These are phyloP conservation scores for Grallaria varia DNA, from an alignment of 2,113 vertebrate species.

Conservation along the genomic window DNA sequence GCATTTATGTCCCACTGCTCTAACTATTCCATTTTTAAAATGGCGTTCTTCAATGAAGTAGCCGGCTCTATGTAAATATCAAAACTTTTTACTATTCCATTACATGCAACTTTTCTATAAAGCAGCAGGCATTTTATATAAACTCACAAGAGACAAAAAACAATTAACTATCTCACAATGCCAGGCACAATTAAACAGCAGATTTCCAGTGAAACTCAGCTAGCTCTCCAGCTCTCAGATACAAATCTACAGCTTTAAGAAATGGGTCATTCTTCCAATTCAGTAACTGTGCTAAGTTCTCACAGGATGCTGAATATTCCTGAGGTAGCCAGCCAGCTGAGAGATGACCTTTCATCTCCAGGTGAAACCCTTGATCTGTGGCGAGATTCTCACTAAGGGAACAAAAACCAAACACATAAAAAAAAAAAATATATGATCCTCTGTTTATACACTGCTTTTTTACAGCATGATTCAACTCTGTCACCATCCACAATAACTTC, in stretches of 20 bases:
- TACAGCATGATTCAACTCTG: not conserved
- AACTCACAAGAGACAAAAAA: not conserved
- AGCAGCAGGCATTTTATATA: not conserved
- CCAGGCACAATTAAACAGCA: not conserved
- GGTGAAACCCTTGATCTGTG: not conserved
- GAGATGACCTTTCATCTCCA: not conserved
- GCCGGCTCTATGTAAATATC: not conserved
- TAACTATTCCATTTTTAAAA: not conserved
- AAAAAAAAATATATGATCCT: not conserved
- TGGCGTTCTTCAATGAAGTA: not conserved
- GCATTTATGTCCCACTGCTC: not conserved
- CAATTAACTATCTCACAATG: not conserved
- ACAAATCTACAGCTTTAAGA: not conserved
- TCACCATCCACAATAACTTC: not conserved
- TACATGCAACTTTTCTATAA: not conserved
- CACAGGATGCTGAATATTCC: not conserved
- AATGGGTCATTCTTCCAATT: not conserved
- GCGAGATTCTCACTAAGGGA: not conserved
- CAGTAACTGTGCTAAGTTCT: not conserved
- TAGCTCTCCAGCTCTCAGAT: not conserved
- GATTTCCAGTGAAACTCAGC: not conserved
- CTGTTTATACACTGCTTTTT: conserved; percentile 15
- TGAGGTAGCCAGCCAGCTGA: not conserved
- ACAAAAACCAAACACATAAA: not conserved
- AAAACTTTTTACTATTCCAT: not conserved